These are phyloP conservation scores for Diarsia mendica DNA, from an alignment of 2,888 invertebrate species.

Conservation along the genomic window DNA sequence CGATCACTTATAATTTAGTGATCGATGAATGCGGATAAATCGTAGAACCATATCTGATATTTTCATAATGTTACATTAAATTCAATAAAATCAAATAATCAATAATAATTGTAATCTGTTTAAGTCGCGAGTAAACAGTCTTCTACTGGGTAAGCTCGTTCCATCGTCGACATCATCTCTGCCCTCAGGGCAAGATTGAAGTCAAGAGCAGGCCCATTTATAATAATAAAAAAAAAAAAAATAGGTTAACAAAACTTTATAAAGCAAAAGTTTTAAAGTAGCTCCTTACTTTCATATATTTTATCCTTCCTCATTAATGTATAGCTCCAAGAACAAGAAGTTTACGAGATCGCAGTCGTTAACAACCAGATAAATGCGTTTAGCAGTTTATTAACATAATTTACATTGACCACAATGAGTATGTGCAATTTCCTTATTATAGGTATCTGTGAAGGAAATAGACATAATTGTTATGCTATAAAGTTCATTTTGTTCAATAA, in stretches of 20 bases:
- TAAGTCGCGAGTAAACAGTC: too few species aligned
- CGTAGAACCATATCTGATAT: not conserved
- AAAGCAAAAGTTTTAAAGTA: not conserved
- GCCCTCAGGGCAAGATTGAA: too few species aligned
- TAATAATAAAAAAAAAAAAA: too few species aligned
- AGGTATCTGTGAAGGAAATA: conserved; percentile 3
- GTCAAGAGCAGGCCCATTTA: too few species aligned
- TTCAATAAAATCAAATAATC: too few species aligned
- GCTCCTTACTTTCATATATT: not conserved
- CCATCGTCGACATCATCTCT: too few species aligned
- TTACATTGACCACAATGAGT: conserved; percentile 4
- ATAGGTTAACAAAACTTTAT: not conserved
- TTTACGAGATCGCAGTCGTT: conserved; percentile 23
- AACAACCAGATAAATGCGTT: conserved; percentile 17
- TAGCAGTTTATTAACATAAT: conserved; percentile 34
- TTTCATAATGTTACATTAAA: not conserved
- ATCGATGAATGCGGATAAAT: too few species aligned
- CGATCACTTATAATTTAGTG: too few species aligned
- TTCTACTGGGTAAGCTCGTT: too few species aligned
- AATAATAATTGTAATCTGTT: too few species aligned
- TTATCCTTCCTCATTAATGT: not conserved
- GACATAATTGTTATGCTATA: not conserved
- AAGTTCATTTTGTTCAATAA: not conserved
- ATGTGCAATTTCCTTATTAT: conserved; percentile 31
- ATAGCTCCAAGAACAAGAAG: not conserved